Base-by-base conservation (phyloP, 2,888 invertebrate genomes). In the Synanthedon vespiformis region DNA sequence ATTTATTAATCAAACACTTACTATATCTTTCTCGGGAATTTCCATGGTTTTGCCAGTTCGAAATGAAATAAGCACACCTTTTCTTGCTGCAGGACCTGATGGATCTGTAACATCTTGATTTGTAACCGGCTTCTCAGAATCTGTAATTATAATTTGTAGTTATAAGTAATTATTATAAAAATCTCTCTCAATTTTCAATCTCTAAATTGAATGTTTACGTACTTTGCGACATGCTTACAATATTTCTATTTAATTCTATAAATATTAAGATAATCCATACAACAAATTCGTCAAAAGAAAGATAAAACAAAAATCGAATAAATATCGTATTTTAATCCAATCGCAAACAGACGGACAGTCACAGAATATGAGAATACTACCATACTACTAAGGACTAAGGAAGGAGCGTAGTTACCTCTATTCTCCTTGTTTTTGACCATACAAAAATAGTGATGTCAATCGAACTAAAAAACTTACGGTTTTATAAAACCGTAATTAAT, bases 21-120 rank as follows among this genome's bases (percentile, higher is more conserved):
- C 95, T 67, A 94, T 89, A 81, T 96, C 95, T 67, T 91, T 90
- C 70, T 96, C 95, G 0, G 94, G 94, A 73, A 96, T 95, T 68
- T 92, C 93, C 91, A 95, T 94, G 0, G 93, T 90, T 74, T 94
- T 93, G 8, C 95, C 94, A 40, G 93, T 94, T 62, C 93, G 89
- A 61, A 96, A 92, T 0, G 95, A 95, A 60, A 94, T 93, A 1
- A 95, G 88, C 51, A 94, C 91, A 1, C 95, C 95, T 74, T 93
- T 93, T 48, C 94, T 90, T 2, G 93, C 92, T 12, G 94, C 90
- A 0, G 95, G 94, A 0, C 93, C 94, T 12, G 93, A 92, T 0
- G 94, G 94, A 83, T 95, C 95, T 4, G 89, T 73, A 57, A 75
- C 80, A 72, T 88, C 88, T 66, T 80, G 85, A 57, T 58, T 80